Evolutionary conservation across 2,888 invertebrate genomes (phyloP), one percentile per base, ranked within the genome.

Genomic region (Fragum fragum): DNA sequence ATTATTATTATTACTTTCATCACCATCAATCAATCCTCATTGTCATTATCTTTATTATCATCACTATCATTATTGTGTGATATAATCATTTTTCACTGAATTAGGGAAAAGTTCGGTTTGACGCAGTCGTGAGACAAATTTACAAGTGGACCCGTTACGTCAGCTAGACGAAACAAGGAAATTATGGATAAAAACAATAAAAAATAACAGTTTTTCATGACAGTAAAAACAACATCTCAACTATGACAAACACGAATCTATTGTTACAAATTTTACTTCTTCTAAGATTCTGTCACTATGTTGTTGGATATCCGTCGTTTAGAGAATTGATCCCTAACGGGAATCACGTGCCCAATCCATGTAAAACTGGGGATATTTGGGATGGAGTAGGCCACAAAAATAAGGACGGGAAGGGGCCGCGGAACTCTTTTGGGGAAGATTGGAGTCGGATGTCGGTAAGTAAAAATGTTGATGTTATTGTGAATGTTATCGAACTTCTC

Each of bases 361-460:
- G 73, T 59, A 11, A 59, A 21, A 9, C 29, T 32, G 47, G 59
- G 36, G 59, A 14, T 11, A 32, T 73, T 23, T 73, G 73, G 73
- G n/a, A 73, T 28, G 73, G 73, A 2, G 73, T 73, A 23, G 73
- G 73, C 1, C 73, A 73, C 29, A 59, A 42, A 32, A 73, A 61
- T 28, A 42, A 21, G 28, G 29, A 39, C 14, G 73, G 73, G 1
- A 23, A 26, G 1, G 73, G 73, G 26, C 59, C 73, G 18, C 57
- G 32, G 42, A 73, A 73, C 39, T 47, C 61, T 14, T 73, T 73
- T 61, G 73, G 73, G 1, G 47, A 39, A 42, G 73, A 59, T 21
- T 73, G 66, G 66, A 32, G 26, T 47, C 47, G 14, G 16, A 47
- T 18, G 47, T 47, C 47, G n/a, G 47, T 47, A 47, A 47, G 47